Evolutionary conservation across 2,888 invertebrate species (phyloP).

Genomic region (Vanessa cardui): DNA sequence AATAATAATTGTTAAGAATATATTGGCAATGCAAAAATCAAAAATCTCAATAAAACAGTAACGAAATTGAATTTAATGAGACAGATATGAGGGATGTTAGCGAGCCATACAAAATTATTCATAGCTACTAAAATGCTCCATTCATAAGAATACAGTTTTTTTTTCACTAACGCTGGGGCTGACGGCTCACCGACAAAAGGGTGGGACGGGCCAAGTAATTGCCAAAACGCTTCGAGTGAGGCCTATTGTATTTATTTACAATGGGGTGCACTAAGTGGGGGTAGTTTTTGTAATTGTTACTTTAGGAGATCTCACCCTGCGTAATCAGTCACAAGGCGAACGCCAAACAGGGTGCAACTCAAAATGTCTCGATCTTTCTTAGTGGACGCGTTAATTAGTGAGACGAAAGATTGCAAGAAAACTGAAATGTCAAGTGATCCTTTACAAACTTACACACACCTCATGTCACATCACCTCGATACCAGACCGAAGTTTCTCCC

Average conservation of each 20-base stretch:
- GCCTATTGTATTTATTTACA: slow-evolving; percentile 79
- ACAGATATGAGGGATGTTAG: slow-evolving; percentile 78
- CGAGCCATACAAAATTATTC: slow-evolving; percentile 80
- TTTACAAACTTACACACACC: slow-evolving; percentile 64
- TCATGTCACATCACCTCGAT: slow-evolving; percentile 65
- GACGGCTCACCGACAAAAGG: slow-evolving; percentile 79
- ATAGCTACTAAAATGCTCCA: slow-evolving; percentile 80
- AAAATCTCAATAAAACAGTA: slow-evolving; percentile 59
- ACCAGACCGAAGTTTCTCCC: slow-evolving; percentile 80
- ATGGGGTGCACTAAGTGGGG: slow-evolving; percentile 80
- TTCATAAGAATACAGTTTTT: slow-evolving; percentile 70
- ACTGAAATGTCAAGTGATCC: slow-evolving; percentile 68
- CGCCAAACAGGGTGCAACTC: slow-evolving; percentile 49
- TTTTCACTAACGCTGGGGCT: slow-evolving; percentile 67
- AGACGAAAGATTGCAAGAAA: slow-evolving; percentile 77
- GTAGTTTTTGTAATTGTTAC: slow-evolving; percentile 82
- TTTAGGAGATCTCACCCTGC: slow-evolving; percentile 61
- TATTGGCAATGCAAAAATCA: not conserved
- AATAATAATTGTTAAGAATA: not conserved
- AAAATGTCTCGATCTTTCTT: slow-evolving; percentile 91
- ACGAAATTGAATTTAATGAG: slow-evolving; percentile 80
- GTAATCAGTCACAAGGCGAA: slow-evolving; percentile 63
- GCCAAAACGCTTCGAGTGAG: slow-evolving; percentile 81
- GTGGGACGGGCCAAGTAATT: slow-evolving; percentile 81
- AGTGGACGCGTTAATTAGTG: slow-evolving; percentile 90